These are phyloP conservation scores for Scaptomyza polygonia DNA, from an alignment of 2,888 invertebrate genomes.

Conservation along the genomic window DNA sequence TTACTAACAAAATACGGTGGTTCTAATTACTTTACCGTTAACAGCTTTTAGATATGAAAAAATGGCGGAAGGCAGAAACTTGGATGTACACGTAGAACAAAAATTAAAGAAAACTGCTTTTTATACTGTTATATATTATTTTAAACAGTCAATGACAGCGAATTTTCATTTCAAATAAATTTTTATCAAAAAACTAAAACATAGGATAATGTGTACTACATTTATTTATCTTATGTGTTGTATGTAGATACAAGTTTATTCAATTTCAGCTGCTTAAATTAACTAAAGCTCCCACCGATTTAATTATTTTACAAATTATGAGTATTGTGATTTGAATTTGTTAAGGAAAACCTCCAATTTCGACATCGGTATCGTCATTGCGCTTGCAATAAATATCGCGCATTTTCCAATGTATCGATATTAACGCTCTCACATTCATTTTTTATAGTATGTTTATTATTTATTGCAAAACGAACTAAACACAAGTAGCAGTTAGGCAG, in stretches of 20 bases:
- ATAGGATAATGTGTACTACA: too few species aligned
- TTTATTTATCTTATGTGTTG: too few species aligned
- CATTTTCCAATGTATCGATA: constrained; percentile 33
- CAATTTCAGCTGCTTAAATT: not conserved
- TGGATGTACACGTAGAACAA: too few species aligned
- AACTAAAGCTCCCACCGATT: not conserved
- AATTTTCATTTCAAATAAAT: too few species aligned
- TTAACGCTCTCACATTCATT: constrained; percentile 16
- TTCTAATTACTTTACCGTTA: too few species aligned
- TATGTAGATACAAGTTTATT: too few species aligned
- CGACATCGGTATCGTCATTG: not conserved
- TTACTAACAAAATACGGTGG: not conserved
- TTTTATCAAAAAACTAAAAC: too few species aligned
- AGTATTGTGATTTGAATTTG: not conserved
- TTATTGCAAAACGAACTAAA: constrained; percentile 55
- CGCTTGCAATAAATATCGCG: constrained; percentile 3
- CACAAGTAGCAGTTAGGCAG: constrained; percentile 28
- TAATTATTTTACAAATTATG: not conserved
- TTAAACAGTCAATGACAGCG: too few species aligned
- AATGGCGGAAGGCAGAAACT: too few species aligned
- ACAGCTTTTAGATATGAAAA: too few species aligned
- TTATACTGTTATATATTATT: too few species aligned
- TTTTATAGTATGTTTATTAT: constrained; percentile 51
- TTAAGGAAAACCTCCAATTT: constrained; percentile 10
- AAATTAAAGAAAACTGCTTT: too few species aligned